These are phyloP conservation scores for Euphydryas editha DNA, from an alignment of 2,888 invertebrate genomes.

Conservation along the genomic window DNA sequence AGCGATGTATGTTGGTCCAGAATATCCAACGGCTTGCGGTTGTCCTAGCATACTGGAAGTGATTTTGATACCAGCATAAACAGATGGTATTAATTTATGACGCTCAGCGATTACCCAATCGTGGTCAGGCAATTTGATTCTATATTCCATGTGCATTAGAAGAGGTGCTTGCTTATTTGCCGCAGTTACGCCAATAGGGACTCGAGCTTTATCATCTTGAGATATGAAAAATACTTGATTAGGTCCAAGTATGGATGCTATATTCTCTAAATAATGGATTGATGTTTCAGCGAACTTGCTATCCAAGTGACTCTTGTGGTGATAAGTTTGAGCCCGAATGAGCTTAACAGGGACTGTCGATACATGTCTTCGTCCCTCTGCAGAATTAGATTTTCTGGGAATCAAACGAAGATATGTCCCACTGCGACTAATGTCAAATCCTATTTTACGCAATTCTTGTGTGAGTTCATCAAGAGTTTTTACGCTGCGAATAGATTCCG, in stretches of 20 bases:
- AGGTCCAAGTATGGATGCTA: not conserved
- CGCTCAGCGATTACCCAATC: slow-evolving; percentile 42
- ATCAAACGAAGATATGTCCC: slow-evolving; percentile 44
- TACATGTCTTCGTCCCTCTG: slow-evolving; percentile 44
- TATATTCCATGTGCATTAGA: slow-evolving; percentile 43
- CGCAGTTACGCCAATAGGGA: slow-evolving; percentile 49
- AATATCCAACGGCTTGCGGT: slow-evolving; percentile 53
- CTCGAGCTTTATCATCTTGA: slow-evolving; percentile 6
- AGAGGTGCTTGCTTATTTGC: slow-evolving; percentile 51
- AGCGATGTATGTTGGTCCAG: slow-evolving; percentile 64
- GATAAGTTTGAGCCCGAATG: slow-evolving; percentile 40
- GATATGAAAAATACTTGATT: not conserved
- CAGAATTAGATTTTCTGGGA: slow-evolving; percentile 36
- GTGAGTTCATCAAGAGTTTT: not conserved
- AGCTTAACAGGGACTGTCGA: slow-evolving; percentile 43
- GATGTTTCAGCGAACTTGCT: slow-evolving; percentile 35
- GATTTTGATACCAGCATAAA: slow-evolving; percentile 52
- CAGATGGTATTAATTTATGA: slow-evolving; percentile 45
- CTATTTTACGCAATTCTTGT: slow-evolving; percentile 37
- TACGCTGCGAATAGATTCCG: slow-evolving; percentile 34
- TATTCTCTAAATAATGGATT: not conserved
- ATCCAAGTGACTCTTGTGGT: slow-evolving; percentile 36
- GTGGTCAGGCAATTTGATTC: slow-evolving; percentile 42
- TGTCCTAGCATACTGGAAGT: slow-evolving; percentile 31
- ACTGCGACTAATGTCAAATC: slow-evolving; percentile 43